These are phyloP conservation scores for Branchinecta lindahli DNA, from an alignment of 1,140 invertebrate genomes.

Conservation along the genomic window DNA sequence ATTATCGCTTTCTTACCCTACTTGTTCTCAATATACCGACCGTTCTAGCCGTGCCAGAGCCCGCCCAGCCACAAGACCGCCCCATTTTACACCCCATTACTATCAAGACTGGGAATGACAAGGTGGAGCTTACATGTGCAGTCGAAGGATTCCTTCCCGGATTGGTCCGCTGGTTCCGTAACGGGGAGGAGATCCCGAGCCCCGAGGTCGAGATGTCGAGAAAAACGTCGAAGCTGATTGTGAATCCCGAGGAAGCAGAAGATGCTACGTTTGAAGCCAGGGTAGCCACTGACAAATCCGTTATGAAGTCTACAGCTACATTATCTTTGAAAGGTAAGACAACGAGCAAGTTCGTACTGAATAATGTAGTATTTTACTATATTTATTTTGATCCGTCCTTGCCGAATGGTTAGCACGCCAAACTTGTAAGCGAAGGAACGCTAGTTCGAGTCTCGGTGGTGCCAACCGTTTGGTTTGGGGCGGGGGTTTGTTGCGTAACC, in stretches of 20 bases:
- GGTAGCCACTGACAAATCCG: background rate
- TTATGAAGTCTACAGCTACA: background rate
- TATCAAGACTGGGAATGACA: background rate
- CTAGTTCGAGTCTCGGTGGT: too few species aligned
- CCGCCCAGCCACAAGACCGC: background rate
- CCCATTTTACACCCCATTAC: background rate
- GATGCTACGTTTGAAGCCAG: constrained; percentile 3
- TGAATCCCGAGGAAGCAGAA: background rate
- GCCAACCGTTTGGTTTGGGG: too few species aligned
- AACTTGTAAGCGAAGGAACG: too few species aligned
- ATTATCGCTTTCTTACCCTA: too few species aligned
- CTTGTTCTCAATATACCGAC: too few species aligned
- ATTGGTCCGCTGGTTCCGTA: background rate
- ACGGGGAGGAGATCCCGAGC: background rate
- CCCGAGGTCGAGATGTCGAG: background rate
- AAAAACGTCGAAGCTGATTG: background rate
- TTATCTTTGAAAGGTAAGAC: too few species aligned
- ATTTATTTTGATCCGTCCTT: too few species aligned
- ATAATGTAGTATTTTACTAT: too few species aligned
- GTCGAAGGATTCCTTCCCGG: background rate
- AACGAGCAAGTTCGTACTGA: too few species aligned
- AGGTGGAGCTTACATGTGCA: background rate
- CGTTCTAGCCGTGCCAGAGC: too few species aligned
- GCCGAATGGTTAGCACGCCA: too few species aligned
- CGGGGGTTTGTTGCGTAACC: too few species aligned